A percentile compares a stretch with the other conserved stretches of the same genome.
Evolutionary conservation across 1,140 invertebrate species (phyloP).

Genomic region (Drosophila parvula): DNA sequence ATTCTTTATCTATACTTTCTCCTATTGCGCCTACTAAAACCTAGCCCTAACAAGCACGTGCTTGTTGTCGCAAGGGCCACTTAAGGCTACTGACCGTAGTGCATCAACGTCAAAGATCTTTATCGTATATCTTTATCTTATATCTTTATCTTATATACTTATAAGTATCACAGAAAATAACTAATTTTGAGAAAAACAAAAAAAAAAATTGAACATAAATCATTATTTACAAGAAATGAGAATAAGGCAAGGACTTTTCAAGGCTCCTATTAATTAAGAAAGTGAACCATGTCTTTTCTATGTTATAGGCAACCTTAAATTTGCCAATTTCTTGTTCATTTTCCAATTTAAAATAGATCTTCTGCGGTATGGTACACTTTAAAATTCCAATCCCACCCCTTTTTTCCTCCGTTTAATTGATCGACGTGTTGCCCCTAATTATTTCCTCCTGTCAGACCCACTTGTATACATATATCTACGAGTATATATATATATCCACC

Average conservation of each 20-base stretch:
- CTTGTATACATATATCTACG: slow-evolving; percentile 1
- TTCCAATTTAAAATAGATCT: slow-evolving; percentile 2
- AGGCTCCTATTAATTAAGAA: neutral
- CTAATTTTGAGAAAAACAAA: too few relatives aligned
- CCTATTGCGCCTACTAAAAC: too few relatives aligned
- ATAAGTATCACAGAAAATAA: too few relatives aligned
- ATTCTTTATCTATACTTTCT: too few relatives aligned
- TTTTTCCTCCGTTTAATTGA: slow-evolving; percentile 26
- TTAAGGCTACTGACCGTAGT: too few relatives aligned
- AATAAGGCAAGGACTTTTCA: neutral
- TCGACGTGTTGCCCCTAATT: slow-evolving; percentile 73
- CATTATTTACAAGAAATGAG: neutral
- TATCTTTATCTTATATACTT: too few relatives aligned
- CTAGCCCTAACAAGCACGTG: too few relatives aligned
- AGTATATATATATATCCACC: neutral
- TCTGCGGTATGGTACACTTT: neutral
- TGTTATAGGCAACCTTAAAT: neutral
- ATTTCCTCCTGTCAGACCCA: slow-evolving; percentile 68
- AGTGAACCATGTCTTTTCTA: neutral
- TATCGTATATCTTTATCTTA: too few relatives aligned
- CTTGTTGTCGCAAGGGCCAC: too few relatives aligned
- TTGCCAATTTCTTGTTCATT: neutral
- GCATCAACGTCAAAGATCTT: too few relatives aligned
- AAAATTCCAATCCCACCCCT: slow-evolving; percentile 1
- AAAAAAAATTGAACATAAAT: neutral